Evolutionary conservation across 2,888 invertebrate genomes (phyloP).

Genomic region (Endomychus coccineus): DNA sequence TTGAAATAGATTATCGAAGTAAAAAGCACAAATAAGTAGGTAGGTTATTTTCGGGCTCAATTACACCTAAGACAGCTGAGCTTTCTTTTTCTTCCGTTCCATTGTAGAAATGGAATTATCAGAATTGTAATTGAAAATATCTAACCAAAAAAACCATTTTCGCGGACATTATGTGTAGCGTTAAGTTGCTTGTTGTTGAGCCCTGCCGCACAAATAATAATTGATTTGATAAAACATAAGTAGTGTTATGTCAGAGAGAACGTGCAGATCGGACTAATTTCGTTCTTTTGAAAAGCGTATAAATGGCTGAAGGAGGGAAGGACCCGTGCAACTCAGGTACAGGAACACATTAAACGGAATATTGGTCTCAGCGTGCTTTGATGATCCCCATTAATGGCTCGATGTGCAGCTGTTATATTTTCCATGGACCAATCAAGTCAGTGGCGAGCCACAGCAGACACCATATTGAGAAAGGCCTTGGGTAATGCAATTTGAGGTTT

Average conservation of each 20-base stretch:
- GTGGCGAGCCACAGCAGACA: conserved; percentile 37
- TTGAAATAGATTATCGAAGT: too few species aligned
- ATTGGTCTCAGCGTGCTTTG: conserved; percentile 37
- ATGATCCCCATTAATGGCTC: conserved; percentile 41
- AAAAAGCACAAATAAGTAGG: too few species aligned
- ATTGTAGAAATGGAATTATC: too few species aligned
- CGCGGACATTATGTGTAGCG: too few species aligned
- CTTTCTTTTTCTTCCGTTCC: too few species aligned
- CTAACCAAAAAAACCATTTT: too few species aligned
- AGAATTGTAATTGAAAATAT: too few species aligned
- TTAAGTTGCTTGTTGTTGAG: too few species aligned
- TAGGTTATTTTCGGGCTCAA: too few species aligned
- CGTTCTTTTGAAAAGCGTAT: conserved; percentile 25
- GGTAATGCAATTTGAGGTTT: conserved; percentile 32
- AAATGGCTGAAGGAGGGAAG: conserved; percentile 20
- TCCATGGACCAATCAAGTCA: conserved; percentile 42
- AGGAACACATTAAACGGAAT: conserved; percentile 33
- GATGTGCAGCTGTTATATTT: conserved; percentile 43
- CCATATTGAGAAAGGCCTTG: conserved; percentile 37
- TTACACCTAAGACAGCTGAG: too few species aligned
- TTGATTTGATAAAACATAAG: too few species aligned
- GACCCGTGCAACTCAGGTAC: conserved; percentile 22
- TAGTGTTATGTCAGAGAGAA: conserved; percentile 14
- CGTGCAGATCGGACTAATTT: conserved; percentile 21
- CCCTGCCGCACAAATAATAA: too few species aligned